A percentile compares a stretch with the other conserved stretches of the same genome.
These are phyloP conservation scores for Cyphomyrus plagiostoma DNA, from an alignment of 2,113 vertebrate genomes.

Conservation along the genomic window DNA sequence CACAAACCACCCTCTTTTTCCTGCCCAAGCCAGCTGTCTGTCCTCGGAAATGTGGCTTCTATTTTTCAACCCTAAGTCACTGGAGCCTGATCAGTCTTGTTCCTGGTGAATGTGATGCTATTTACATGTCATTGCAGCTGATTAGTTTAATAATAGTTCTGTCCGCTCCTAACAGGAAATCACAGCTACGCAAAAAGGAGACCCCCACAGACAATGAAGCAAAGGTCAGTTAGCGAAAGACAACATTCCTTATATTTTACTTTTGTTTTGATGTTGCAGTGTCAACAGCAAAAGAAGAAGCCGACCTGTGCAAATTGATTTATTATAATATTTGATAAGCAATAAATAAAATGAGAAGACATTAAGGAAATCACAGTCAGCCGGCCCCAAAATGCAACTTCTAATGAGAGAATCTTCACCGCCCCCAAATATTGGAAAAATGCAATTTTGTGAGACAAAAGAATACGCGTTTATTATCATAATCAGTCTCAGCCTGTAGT, in stretches of 20 bases:
- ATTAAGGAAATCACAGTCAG: not conserved
- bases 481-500: not conserved
- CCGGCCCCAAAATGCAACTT: not conserved
- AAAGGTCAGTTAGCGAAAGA: not conserved
- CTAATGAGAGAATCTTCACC: not conserved
- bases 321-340: not conserved
- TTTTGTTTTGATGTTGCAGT: not conserved
- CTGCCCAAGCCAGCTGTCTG: not conserved
- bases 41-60: not conserved
- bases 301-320: not conserved
- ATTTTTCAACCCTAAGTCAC: not conserved
- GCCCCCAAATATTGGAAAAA: not conserved
- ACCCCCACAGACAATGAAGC: not conserved
- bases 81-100: not conserved
- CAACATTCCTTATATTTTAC: constrained; percentile 19
- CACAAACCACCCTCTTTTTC: not conserved
- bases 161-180: not conserved
- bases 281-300: not conserved
- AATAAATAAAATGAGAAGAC: not conserved
- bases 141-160: constrained; percentile 15
- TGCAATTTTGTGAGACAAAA: not conserved
- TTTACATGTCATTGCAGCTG: not conserved
- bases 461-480: not conserved
- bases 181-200: not conserved
- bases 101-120: not conserved